Percentiles rank a stretch among this genome's conserved stretches.
Evolutionary conservation across 2,797 vertebrate genomes (phyloP).

Genomic region (Enteromius fasciolatus): DNA sequence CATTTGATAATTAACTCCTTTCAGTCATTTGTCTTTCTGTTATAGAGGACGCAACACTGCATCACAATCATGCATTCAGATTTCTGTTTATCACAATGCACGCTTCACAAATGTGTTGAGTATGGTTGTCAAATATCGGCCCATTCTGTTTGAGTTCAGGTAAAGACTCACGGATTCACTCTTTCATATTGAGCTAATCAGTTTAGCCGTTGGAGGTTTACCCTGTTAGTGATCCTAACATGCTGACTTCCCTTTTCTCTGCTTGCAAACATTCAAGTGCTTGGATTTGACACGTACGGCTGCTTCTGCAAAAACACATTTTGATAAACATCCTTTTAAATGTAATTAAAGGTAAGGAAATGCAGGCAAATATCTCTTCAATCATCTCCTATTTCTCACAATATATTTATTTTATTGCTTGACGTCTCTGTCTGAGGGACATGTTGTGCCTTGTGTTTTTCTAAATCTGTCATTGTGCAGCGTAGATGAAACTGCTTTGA

Average conservation of each 20-base stretch:
- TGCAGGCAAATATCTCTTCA: background rate
- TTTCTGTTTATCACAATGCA: background rate
- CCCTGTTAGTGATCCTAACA: background rate
- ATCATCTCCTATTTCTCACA: background rate
- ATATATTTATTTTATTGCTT: background rate
- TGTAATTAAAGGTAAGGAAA: slow-evolving; percentile 1
- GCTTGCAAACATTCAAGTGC: background rate
- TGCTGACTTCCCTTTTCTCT: slow-evolving; percentile 25
- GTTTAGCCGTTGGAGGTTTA: slow-evolving; percentile 19
- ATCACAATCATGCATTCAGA: background rate
- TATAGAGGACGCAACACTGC: slow-evolving; percentile 21
- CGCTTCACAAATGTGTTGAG: background rate
- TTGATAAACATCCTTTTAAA: background rate
- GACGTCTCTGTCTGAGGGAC: background rate
- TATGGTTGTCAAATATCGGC: slow-evolving; percentile 1
- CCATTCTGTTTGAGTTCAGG: background rate
- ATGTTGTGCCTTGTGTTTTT: background rate
- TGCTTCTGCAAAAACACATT: slow-evolving; percentile 12
- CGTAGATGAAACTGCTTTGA: slow-evolving; percentile 9
- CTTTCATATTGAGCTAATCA: background rate
- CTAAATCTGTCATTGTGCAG: background rate
- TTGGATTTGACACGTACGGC: background rate
- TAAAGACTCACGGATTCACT: background rate
- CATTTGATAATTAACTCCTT: slow-evolving; percentile 23
- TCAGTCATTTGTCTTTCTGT: slow-evolving; percentile 25